These are phyloP conservation scores for Drosophila mimetica DNA, from an alignment of 2,888 invertebrate species.

Conservation along the genomic window DNA sequence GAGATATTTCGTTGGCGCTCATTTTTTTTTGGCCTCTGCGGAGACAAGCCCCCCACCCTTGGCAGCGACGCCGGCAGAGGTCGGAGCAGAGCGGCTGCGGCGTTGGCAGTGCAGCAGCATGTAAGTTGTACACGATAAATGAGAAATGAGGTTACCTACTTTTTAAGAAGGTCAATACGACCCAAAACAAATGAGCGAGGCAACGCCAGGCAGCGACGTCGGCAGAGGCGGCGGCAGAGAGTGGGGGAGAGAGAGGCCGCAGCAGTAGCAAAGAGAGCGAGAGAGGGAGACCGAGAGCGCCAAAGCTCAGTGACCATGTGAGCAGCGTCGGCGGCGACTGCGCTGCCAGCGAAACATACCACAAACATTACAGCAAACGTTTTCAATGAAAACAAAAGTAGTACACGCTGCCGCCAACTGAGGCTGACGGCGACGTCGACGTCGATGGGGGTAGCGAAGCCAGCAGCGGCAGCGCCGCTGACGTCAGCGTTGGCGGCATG, in stretches of 20 bases:
- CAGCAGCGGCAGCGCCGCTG: conserved; percentile 1
- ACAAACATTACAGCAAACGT: conserved; percentile 79
- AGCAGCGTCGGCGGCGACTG: conserved; percentile 56
- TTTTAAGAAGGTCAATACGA: conserved; percentile 84
- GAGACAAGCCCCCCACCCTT: conserved; percentile 32
- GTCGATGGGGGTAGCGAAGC: conserved; percentile 22
- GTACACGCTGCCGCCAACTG: conserved; percentile 65
- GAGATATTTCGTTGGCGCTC: conserved; percentile 25
- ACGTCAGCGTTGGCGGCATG: conserved; percentile 54
- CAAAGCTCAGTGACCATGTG: conserved; percentile 80
- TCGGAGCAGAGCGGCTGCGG: conserved; percentile 14
- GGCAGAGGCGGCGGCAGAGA: conserved; percentile 9
- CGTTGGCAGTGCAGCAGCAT: conserved; percentile 53
- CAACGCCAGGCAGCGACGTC: conserved; percentile 53
- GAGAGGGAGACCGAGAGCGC: conserved; percentile 33
- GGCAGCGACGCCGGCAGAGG: conserved; percentile 20
- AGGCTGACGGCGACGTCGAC: conserved; percentile 28
- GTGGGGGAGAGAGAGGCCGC: background rate
- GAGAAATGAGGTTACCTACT: conserved; percentile 84
- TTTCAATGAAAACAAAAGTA: conserved; percentile 79
- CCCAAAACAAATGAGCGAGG: conserved; percentile 80
- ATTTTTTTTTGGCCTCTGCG: conserved; percentile 6
- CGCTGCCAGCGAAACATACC: conserved; percentile 50
- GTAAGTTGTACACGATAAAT: conserved; percentile 82
- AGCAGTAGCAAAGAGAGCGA: conserved; percentile 14